A percentile compares a stretch with the other conserved stretches of the same genome.
phyloP scores from a whole-genome alignment of 2,888 invertebrate species.

The Lypha dubia region DNA sequence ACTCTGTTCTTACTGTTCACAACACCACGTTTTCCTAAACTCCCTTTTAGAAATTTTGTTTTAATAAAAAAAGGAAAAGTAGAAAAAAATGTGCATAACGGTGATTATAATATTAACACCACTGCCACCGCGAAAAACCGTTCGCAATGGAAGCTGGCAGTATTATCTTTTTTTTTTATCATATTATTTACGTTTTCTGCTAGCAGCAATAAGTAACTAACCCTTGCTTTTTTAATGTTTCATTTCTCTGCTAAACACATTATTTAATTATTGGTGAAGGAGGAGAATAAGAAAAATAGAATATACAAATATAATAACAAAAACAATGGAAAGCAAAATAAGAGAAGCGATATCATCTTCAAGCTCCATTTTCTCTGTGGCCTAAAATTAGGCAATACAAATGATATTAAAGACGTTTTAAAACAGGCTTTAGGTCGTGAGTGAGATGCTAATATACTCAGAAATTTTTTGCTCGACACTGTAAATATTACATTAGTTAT shows the following conservation, averaged over 20 bases:
- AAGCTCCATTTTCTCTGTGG: neutral
- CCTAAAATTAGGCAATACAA: neutral
- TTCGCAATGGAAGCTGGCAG: slow-evolving; percentile 11
- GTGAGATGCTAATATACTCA: too few relatives aligned
- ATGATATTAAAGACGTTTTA: too few relatives aligned
- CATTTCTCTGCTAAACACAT: slow-evolving; percentile 44
- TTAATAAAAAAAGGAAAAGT: slow-evolving; percentile 16
- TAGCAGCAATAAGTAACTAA: slow-evolving; percentile 26
- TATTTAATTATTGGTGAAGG: slow-evolving; percentile 57
- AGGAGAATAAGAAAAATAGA: neutral
- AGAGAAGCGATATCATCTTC: neutral
- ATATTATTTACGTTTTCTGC: slow-evolving; percentile 3
- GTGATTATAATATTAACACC: slow-evolving; percentile 71
- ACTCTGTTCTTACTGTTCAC: slow-evolving; percentile 52
- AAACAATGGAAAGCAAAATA: slow-evolving; percentile 20
- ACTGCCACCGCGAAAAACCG: slow-evolving; percentile 23
- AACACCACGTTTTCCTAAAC: slow-evolving; percentile 11
- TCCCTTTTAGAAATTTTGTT: slow-evolving; percentile 8
- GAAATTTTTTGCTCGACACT: neutral
- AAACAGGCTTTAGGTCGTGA: too few relatives aligned
- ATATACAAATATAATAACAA: neutral
- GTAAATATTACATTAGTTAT: slow-evolving; percentile 4
- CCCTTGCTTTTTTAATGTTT: slow-evolving; percentile 40
- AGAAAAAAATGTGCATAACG: slow-evolving; percentile 23
- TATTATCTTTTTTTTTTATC: slow-evolving; percentile 38